Evolutionary conservation across 1,140 invertebrate species (phyloP).

Genomic region (Anastrepha obliqua): DNA sequence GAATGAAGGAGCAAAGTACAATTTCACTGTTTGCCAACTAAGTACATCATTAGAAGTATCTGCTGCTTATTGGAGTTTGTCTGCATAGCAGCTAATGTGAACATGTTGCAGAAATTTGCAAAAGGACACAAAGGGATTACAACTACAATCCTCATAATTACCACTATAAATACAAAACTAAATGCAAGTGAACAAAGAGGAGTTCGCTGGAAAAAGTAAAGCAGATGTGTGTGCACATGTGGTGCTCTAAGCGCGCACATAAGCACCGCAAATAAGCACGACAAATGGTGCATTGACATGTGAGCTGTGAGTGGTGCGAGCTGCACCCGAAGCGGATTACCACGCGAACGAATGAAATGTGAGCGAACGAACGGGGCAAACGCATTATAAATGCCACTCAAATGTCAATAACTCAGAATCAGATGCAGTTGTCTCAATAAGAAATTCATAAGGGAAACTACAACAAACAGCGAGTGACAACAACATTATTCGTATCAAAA

Average conservation of each 20-base stretch:
- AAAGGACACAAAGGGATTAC: conserved; percentile 50
- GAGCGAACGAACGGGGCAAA: background rate
- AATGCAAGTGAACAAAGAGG: conserved; percentile 26
- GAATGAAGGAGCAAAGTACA: background rate
- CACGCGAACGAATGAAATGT: background rate
- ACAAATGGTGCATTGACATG: conserved; percentile 43
- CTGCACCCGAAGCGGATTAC: conserved; percentile 15
- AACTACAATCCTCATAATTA: conserved; percentile 29
- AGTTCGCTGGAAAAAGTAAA: background rate
- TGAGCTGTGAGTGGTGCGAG: background rate
- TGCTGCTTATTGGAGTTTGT: background rate
- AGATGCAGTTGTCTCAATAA: background rate
- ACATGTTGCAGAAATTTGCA: conserved; percentile 46
- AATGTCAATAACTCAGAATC: conserved; percentile 47
- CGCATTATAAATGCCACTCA: conserved; percentile 45
- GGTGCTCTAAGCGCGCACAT: background rate
- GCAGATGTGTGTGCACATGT: background rate
- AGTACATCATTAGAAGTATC: no score
- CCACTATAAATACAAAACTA: background rate
- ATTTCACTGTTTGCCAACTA: no score
- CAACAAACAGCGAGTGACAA: background rate
- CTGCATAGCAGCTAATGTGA: conserved; percentile 6
- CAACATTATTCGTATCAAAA: background rate
- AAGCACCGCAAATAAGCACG: conserved; percentile 15
- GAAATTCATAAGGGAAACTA: background rate